Percentiles rank a stretch among this genome's conserved stretches.
These are phyloP conservation scores for Scelioninae gen. 2 DNA, from an alignment of 2,888 invertebrate species.

Conservation along the genomic window DNA sequence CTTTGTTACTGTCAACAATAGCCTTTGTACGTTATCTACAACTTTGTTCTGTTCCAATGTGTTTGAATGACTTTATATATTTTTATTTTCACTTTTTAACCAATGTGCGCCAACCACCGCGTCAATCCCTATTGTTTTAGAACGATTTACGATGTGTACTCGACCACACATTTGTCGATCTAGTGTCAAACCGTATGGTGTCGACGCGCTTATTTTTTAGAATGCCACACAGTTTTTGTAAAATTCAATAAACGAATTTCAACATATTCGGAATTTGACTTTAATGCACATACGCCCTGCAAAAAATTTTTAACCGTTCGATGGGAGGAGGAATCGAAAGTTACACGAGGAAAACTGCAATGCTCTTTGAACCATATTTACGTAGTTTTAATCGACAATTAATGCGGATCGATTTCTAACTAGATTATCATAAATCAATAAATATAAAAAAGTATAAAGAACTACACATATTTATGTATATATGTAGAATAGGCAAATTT, in stretches of 20 bases:
- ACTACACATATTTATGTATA: no score
- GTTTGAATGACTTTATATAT: constrained; percentile 52
- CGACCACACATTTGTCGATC: constrained; percentile 6
- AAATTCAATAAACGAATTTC: constrained; percentile 31
- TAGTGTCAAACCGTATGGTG: neutral
- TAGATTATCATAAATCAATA: no score
- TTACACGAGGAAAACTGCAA: no score
- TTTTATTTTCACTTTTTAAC: constrained; percentile 31
- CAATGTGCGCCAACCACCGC: constrained; percentile 35
- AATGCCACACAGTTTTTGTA: constrained; percentile 9
- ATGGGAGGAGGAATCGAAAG: no score
- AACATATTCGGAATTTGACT: constrained; percentile 1
- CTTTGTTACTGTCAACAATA: constrained; percentile 33
- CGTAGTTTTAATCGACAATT: no score
- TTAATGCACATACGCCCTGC: neutral
- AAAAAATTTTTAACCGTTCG: no score
- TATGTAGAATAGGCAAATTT: neutral
- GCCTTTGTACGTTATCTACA: constrained; percentile 41
- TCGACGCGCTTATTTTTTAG: neutral
- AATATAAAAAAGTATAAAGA: no score
- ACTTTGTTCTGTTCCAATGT: constrained; percentile 43
- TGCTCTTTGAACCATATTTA: no score
- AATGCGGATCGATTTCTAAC: no score
- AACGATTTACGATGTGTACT: constrained; percentile 14
- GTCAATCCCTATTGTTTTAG: constrained; percentile 34